These are phyloP conservation scores for Trachelus iudaicus DNA, from an alignment of 2,888 invertebrate genomes.

Conservation along the genomic window DNA sequence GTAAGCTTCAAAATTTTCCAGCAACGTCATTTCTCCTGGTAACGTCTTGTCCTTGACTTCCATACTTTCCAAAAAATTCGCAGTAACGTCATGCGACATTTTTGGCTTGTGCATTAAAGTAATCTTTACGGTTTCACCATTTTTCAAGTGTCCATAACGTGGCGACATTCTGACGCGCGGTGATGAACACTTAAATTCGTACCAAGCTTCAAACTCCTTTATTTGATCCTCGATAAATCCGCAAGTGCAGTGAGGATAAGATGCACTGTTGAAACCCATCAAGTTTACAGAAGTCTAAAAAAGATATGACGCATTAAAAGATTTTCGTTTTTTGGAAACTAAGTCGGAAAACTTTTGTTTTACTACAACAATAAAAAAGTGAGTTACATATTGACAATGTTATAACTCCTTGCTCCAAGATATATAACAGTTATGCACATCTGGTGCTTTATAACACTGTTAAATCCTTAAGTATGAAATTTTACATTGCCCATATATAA, in stretches of 20 bases:
- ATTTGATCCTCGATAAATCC: constrained; percentile 20
- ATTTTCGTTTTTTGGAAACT: background rate
- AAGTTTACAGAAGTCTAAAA: constrained; percentile 21
- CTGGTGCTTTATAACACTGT: background rate
- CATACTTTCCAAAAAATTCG: background rate
- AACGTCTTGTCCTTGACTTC: background rate
- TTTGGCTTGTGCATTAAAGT: background rate
- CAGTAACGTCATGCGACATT: background rate
- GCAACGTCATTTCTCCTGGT: background rate
- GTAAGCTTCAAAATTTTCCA: background rate
- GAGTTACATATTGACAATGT: background rate
- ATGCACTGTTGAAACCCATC: constrained; percentile 21
- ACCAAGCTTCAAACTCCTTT: constrained; percentile 26
- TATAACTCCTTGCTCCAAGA: background rate
- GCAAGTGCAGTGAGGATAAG: constrained; percentile 13
- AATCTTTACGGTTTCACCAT: background rate
- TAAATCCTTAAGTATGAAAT: background rate
- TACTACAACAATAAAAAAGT: background rate
- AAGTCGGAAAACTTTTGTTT: background rate
- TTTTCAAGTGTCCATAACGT: background rate
- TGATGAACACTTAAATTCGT: constrained; percentile 17
- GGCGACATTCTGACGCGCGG: background rate
- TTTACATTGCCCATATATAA: background rate
- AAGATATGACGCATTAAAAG: background rate
- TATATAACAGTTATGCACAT: background rate